Evolutionary conservation across 2,888 invertebrate genomes (phyloP).

Genomic region (Hydrotaea diabolus): DNA sequence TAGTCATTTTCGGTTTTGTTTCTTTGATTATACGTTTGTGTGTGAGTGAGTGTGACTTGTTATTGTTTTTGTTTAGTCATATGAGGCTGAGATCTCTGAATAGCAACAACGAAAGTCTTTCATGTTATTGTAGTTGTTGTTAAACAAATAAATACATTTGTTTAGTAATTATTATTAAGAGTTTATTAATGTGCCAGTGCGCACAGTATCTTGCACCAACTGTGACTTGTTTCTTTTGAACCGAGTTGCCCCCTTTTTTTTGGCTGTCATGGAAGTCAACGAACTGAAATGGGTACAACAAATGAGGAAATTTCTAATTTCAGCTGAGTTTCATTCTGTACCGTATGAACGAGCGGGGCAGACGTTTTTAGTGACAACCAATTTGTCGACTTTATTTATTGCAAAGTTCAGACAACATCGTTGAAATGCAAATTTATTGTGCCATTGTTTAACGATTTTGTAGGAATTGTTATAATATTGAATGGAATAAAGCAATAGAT

Average conservation of each 20-base stretch:
- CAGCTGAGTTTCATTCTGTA: slow-evolving; percentile 18
- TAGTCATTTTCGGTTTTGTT: neutral
- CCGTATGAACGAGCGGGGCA: neutral
- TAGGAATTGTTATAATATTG: too few species aligned
- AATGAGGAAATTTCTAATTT: slow-evolving; percentile 20
- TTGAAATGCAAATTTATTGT: neutral
- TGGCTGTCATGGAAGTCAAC: neutral
- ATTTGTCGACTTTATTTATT: neutral
- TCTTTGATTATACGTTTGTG: neutral
- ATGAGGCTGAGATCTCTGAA: slow-evolving; percentile 5
- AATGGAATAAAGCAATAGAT: neutral
- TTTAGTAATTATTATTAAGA: slow-evolving; percentile 33
- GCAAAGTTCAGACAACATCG: neutral
- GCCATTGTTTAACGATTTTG: neutral
- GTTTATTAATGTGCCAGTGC: slow-evolving; percentile 28
- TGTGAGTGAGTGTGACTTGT: neutral
- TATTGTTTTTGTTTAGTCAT: slow-evolving; percentile 4
- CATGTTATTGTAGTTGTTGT: neutral
- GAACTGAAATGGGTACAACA: neutral
- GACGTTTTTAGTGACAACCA: neutral
- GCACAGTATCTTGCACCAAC: neutral
- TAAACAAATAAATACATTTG: slow-evolving; percentile 31
- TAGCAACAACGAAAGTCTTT: slow-evolving; percentile 43
- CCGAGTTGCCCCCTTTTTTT: neutral
- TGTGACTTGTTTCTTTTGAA: neutral